These are phyloP conservation scores for Potorous gilbertii DNA, from an alignment of 2,797 vertebrate species.

Conservation along the genomic window DNA sequence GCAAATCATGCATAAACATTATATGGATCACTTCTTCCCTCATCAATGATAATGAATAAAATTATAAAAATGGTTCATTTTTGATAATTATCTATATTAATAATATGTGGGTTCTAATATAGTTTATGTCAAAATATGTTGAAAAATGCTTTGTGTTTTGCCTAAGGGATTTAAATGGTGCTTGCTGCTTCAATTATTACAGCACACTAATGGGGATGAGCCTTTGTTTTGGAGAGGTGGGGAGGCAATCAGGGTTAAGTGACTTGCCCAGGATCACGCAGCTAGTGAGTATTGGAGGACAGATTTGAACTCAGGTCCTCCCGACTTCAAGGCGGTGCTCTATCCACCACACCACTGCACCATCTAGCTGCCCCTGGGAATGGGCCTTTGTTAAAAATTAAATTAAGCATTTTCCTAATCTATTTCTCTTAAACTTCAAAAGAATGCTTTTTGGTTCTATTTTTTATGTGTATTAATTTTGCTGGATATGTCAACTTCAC, in stretches of 20 bases:
- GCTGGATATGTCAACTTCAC: not conserved
- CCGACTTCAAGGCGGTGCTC: not conserved
- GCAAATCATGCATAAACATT: not conserved
- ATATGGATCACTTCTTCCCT: not conserved
- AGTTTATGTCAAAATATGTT: not conserved
- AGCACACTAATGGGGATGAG: not conserved
- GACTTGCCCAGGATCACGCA: not conserved
- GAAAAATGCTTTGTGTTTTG: not conserved
- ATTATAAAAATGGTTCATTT: constrained; percentile 23
- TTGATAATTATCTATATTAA: constrained; percentile 45
- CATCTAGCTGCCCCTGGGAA: not conserved
- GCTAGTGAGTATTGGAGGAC: not conserved
- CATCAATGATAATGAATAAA: constrained; percentile 19
- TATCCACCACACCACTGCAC: not conserved
- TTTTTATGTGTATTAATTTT: not conserved
- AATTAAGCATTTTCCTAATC: not conserved
- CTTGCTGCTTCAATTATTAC: not conserved
- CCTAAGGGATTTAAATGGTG: not conserved
- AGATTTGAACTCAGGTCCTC: not conserved
- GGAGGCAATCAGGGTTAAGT: not conserved
- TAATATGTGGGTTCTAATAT: not conserved
- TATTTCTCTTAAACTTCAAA: not conserved
- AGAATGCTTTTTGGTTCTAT: not conserved
- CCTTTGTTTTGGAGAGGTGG: not conserved
- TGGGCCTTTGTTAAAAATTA: not conserved